Evolutionary conservation across 2,888 invertebrate species (phyloP), one percentile per base, ranked within the genome.

Genomic region (Drosophila mayaguana): DNA sequence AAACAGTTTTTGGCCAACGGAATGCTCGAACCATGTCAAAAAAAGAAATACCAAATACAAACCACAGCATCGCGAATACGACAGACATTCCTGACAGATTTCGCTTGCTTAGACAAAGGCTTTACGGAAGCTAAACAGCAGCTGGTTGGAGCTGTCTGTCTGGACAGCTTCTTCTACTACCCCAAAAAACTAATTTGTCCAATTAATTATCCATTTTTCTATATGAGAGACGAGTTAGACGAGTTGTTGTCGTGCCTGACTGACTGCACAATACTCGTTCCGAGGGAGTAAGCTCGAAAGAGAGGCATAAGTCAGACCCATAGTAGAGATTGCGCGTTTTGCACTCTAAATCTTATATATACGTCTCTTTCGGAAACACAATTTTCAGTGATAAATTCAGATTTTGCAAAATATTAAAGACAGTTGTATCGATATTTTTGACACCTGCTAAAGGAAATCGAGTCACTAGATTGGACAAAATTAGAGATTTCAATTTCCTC

Each of bases 1-100:
- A 60, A 40, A 63, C 79, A 57, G 62, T 50, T 57, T 57, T 86
- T 82, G 87, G 60, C 87, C 65, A 53, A 11, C 32, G 20, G 6
- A 34, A 34, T 20, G 34, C 20, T 18, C 9, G 2, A n/a, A 40
- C n/a, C n/a, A 9, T 9, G 40, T 18, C 2, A 32, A 11, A 32
- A 9, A 11, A 32, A 32, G 11, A 9, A 32, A 2, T 0, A 32
- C 1, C 1, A 28, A 7, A 32, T 2, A 18, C 3, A 42, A 43
- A 12, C 20, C 22, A 4, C 22, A 36, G 22, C 34, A 20, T 16
- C 22, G 38, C 11, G 25, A 54, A 12, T 25, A 0, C 53, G 1
- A 20, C 28, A 20, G 9, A 18, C 38, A 66, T 48, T 20, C 46
- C 69, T 48, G 46, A 56, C 57, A 42, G 46, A 68, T 65, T 32